These are phyloP conservation scores for Onychomys torridus DNA, from an alignment of 2,797 vertebrate genomes.

Conservation along the genomic window DNA sequence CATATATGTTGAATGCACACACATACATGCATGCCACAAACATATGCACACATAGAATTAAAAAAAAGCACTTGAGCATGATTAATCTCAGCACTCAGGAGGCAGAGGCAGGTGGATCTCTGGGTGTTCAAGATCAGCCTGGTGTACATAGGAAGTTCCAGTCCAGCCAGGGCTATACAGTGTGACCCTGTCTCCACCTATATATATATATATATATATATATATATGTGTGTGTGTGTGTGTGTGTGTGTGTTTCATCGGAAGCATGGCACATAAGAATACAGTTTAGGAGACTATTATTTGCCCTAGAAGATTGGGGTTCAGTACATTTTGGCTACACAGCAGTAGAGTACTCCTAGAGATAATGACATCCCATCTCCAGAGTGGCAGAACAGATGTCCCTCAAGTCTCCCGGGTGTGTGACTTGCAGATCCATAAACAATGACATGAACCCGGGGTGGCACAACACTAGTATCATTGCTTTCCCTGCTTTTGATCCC, in stretches of 20 bases:
- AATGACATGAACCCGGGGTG: not conserved
- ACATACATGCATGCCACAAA: not conserved
- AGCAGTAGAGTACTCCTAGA: not conserved
- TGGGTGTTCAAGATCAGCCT: not conserved
- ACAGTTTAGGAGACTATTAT: not conserved
- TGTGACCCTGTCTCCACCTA: not conserved
- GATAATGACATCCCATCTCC: not conserved
- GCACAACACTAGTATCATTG: not conserved
- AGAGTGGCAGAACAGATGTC: not conserved
- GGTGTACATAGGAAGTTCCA: not conserved
- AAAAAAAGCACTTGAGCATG: not conserved
- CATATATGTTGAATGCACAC: not conserved
- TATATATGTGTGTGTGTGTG: too few relatives aligned
- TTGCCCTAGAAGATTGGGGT: not conserved
- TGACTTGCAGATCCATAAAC: not conserved
- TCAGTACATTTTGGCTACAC: not conserved
- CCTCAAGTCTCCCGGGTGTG: not conserved
- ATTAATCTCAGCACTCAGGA: not conserved
- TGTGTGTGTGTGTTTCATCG: not conserved
- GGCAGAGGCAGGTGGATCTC: not conserved
- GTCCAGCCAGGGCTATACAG: not conserved
- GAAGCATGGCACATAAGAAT: not conserved
- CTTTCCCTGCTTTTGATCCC: slow-evolving; percentile 1
- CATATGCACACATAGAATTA: not conserved
- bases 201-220: too few relatives aligned